These are phyloP conservation scores for Frankliniella fusca DNA, from an alignment of 2,888 invertebrate genomes.

Conservation along the genomic window DNA sequence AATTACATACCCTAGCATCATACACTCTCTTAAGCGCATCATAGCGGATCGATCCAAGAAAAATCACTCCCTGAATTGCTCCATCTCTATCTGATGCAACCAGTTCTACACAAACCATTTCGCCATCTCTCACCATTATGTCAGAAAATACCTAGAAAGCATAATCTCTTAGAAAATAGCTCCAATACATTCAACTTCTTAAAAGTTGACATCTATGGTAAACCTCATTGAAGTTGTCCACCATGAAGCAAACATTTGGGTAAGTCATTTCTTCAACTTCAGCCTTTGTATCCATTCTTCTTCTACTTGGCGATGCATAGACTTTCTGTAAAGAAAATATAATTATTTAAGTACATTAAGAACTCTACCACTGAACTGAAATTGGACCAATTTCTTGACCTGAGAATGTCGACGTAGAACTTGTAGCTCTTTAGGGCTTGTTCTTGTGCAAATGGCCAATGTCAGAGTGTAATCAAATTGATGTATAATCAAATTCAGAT, in stretches of 20 bases:
- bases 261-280: conserved; percentile 98
- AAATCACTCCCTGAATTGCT: conserved; percentile 86
- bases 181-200: background rate
- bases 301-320: conserved; percentile 93
- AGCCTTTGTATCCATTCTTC: conserved; percentile 97
- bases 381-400: conserved; percentile 47
- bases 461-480: conserved; percentile 98
- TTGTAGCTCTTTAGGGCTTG: conserved; percentile 95
- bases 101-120: conserved; percentile 98
- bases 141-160: conserved; percentile 77
- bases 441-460: conserved; percentile 94
- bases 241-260: conserved; percentile 98
- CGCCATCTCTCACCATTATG: conserved; percentile 93
- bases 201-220: conserved; percentile 35
- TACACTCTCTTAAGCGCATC: conserved; percentile 96
- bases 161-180: background rate
- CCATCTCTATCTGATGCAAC: conserved; percentile 87
- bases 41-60: conserved; percentile 95
- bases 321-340: conserved; percentile 58
- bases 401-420: conserved; percentile 88
- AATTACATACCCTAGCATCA: conserved; percentile 83
- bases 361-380: background rate
- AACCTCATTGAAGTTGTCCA: conserved; percentile 98
- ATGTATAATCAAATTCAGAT: conserved; percentile 94
- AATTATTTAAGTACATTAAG: background rate